Conservation (phyloP, 2,888 invertebrate genomes). For the Drosophila flavopinicola region DNA sequence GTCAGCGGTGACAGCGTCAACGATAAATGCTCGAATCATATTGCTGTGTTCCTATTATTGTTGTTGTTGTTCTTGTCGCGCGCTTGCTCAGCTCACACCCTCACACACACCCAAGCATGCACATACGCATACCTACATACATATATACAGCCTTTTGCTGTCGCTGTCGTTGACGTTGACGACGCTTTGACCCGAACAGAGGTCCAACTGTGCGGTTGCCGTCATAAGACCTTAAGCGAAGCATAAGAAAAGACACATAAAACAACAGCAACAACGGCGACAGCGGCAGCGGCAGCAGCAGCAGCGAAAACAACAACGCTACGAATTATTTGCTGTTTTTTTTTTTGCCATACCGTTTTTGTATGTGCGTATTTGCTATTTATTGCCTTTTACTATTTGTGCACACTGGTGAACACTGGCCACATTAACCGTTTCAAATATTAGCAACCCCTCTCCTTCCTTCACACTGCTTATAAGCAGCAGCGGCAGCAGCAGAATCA, state of each 20-base stretch:
- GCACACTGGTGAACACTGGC: slow-evolving; percentile 1
- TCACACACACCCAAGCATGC: slow-evolving; percentile 6
- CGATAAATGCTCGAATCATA: slow-evolving; percentile 58
- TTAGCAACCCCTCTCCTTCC: neutral
- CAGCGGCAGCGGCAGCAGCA: slow-evolving; percentile 9
- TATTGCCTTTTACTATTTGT: slow-evolving; percentile 32
- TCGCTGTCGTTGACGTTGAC: slow-evolving; percentile 15
- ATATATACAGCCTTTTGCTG: slow-evolving; percentile 25
- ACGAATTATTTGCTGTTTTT: slow-evolving; percentile 13
- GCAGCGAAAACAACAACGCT: slow-evolving; percentile 8
- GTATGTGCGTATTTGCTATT: slow-evolving; percentile 34
- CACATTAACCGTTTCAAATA: slow-evolving; percentile 9
- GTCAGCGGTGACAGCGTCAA: slow-evolving; percentile 45
- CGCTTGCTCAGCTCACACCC: slow-evolving; percentile 49
- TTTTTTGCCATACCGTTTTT: slow-evolving; percentile 30
- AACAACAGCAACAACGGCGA: slow-evolving; percentile 13
- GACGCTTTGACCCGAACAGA: slow-evolving; percentile 48
- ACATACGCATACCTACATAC: neutral
- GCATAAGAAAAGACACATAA: slow-evolving; percentile 37
- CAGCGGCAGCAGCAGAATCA: slow-evolving; percentile 10
- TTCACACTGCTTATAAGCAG: neutral
- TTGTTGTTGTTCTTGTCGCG: slow-evolving; percentile 38
- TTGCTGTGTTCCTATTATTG: slow-evolving; percentile 22
- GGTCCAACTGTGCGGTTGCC: slow-evolving; percentile 43
- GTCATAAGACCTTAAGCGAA: slow-evolving; percentile 48